These are phyloP conservation scores for Drosophila nigricruria DNA, from an alignment of 2,888 invertebrate species.

Conservation along the genomic window DNA sequence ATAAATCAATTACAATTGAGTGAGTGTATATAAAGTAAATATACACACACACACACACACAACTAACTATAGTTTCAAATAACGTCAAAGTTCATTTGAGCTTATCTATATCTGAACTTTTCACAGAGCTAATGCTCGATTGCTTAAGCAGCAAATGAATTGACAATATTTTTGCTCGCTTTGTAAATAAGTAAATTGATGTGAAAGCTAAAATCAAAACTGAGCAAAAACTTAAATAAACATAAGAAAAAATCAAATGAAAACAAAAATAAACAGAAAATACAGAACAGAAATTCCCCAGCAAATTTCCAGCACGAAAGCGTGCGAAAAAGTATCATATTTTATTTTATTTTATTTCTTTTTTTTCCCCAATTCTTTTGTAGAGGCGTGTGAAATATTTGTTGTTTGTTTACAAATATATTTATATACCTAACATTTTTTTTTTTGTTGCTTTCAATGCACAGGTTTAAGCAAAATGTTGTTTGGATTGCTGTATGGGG, in stretches of 20 bases:
- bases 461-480: slow-evolving; percentile 14
- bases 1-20: slow-evolving; percentile 18
- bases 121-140: not conserved
- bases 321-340: slow-evolving; percentile 19
- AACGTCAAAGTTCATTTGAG: not conserved
- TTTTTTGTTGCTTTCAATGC: not conserved
- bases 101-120: not conserved
- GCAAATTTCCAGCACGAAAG: slow-evolving; percentile 30
- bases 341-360: not conserved
- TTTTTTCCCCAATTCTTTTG: slow-evolving; percentile 4
- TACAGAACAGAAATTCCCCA: slow-evolving; percentile 29
- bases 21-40: not conserved
- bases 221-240: slow-evolving; percentile 9
- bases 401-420: slow-evolving; percentile 3
- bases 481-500: slow-evolving; percentile 10
- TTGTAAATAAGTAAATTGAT: slow-evolving; percentile 12
- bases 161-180: not conserved
- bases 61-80: not conserved
- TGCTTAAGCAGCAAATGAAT: slow-evolving; percentile 11
- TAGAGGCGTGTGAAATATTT: slow-evolving; percentile 35
- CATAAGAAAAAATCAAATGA: slow-evolving; percentile 5
- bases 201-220: slow-evolving; percentile 3
- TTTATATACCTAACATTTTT: not conserved
- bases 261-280: not conserved
- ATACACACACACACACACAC: not conserved